Evolutionary conservation across 2,113 vertebrate species (phyloP).

Genomic region (Mesitornis unicolor): DNA sequence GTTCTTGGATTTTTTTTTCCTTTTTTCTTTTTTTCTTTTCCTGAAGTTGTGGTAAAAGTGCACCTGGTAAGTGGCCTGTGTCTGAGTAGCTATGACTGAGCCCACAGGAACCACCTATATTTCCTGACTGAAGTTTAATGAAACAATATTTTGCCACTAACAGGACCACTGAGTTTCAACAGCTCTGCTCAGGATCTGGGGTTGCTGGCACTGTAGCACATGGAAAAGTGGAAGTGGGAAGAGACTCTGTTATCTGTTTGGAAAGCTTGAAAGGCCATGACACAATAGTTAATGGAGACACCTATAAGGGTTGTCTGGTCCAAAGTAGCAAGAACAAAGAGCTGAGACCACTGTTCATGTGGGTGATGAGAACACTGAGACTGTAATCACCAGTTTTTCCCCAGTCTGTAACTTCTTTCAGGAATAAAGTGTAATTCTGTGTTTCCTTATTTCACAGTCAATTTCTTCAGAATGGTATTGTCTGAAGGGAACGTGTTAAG

Average conservation of each 20-base stretch:
- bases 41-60: background rate
- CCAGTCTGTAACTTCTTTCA: background rate
- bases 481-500: slow-evolving; percentile 14
- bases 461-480: slow-evolving; percentile 21
- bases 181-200: background rate
- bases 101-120: background rate
- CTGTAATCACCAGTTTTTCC: background rate
- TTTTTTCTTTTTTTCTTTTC: background rate
- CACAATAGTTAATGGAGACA: background rate
- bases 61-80: background rate
- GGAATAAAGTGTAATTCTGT: slow-evolving; percentile 4
- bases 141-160: background rate
- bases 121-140: slow-evolving; percentile 12
- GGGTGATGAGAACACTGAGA: background rate
- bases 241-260: background rate
- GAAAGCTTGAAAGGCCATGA: background rate
- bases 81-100: background rate
- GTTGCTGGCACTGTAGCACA: background rate
- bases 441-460: slow-evolving; percentile 53
- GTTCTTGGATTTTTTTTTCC: background rate
- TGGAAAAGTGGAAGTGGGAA: background rate
- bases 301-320: background rate
- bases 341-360: background rate
- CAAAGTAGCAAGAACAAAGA: background rate
- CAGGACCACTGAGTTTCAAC: slow-evolving; percentile 1